phyloP scores from a whole-genome alignment of 2,113 vertebrate genomes.

The Psettodes erumei region DNA sequence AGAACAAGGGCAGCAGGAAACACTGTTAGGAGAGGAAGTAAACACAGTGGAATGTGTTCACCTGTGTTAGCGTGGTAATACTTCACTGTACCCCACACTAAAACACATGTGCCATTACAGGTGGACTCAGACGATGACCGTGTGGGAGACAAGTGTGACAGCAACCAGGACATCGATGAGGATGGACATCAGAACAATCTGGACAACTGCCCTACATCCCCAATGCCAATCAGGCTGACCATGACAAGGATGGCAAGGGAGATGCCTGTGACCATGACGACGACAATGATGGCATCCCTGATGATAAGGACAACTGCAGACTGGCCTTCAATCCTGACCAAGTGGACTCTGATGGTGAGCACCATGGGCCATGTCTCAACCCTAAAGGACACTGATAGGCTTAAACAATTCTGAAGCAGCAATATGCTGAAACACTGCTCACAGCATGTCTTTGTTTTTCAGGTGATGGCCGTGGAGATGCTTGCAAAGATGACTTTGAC shows the following conservation, averaged over 20 bases:
- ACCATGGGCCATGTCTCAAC: neutral
- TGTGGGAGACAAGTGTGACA: conserved; percentile 96
- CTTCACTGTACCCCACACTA: neutral
- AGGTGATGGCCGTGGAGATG: conserved; percentile 97
- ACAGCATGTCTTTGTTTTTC: conserved; percentile 17
- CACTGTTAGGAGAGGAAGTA: neutral
- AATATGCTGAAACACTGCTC: neutral
- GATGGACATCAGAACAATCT: conserved; percentile 99
- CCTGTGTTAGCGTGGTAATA: neutral
- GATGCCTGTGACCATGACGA: conserved; percentile 97
- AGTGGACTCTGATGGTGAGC: conserved; percentile 93
- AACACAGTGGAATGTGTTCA: conserved; percentile 1
- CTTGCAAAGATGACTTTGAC: conserved; percentile 97
- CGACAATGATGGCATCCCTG: conserved; percentile 97
- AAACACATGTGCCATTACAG: conserved; percentile 74
- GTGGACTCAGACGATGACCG: conserved; percentile 94
- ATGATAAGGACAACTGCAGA: conserved; percentile 97
- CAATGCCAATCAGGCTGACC: conserved; percentile 97
- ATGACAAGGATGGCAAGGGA: conserved; percentile 98
- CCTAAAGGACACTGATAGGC: neutral
- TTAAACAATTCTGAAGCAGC: neutral
- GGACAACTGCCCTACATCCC: conserved; percentile 99
- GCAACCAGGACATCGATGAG: conserved; percentile 99
- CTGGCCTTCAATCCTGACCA: conserved; percentile 94
- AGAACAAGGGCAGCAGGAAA: conserved; percentile 8